Evolutionary conservation across 2,113 vertebrate species (phyloP).

Genomic region (Climacteris rufus): DNA sequence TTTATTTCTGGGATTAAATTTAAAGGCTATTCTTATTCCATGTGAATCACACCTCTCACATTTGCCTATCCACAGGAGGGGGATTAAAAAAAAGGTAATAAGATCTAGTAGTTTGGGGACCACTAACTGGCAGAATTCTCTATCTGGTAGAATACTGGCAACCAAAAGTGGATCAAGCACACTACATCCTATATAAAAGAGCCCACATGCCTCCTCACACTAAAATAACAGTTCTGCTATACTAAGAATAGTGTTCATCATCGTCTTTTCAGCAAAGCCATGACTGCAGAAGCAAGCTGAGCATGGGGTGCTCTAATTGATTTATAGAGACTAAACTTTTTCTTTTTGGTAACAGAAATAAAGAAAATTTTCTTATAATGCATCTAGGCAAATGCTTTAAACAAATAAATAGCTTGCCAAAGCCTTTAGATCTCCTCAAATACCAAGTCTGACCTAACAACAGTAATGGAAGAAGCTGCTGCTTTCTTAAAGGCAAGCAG

Average conservation of each 20-base stretch:
- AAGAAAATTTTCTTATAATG: background rate
- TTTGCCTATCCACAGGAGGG: background rate
- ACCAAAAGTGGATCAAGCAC: background rate
- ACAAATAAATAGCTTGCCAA: background rate
- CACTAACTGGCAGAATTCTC: background rate
- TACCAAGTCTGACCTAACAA: background rate
- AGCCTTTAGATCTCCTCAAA: background rate
- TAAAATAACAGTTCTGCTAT: background rate
- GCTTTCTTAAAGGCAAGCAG: background rate
- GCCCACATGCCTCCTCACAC: background rate
- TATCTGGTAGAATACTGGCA: background rate
- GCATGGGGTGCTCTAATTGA: background rate
- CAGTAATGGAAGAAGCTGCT: background rate
- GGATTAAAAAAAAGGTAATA: background rate
- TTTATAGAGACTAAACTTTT: background rate
- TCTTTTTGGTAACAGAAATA: background rate
- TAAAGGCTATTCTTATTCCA: background rate
- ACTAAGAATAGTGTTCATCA: background rate
- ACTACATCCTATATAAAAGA: background rate
- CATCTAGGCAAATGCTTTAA: background rate
- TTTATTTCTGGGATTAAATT: slow-evolving; percentile 1
- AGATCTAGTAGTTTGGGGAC: background rate
- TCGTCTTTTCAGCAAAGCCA: background rate
- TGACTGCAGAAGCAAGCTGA: background rate
- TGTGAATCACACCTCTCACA: background rate